Evolutionary conservation across 2,113 vertebrate species (phyloP), one percentile per base, ranked within the genome.

Genomic region (Platichthys stellatus): DNA sequence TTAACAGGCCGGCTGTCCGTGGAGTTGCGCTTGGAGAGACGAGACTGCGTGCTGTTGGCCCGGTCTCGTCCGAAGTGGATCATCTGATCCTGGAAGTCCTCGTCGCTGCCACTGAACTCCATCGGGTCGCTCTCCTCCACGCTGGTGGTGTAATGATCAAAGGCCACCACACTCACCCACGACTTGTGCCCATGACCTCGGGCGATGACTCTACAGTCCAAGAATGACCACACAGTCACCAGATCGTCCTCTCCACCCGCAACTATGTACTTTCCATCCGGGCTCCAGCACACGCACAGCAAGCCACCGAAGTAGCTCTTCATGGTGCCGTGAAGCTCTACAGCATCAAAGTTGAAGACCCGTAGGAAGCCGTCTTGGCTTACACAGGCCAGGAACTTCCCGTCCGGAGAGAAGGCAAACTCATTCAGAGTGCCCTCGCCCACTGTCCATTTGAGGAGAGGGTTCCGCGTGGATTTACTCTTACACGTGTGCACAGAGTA

Each of bases 301-400:
- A 99, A 93, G 85, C 98, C 98, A 63, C 98, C 98, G 76, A 99
- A 99, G 94, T 99, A 99, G 94, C 97, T 99, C 94, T 98, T 98
- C 98, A 99, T 99, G 82, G 97, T 97, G 89, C 98, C 98, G 7
- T 99, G 97, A 78, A 98, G 94, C 93, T 99, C 98, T 74, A 98
- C 97, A 0, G 97, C 96, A 60, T 99, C 98, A 69, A 99, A 99
- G 95, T 94, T 97, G 92, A 99, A 99, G 53, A 99, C 98, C 0
- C 97, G 95, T 69, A 99, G 95, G 90, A 99, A 99, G 78, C 98
- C 98, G 43, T 99, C 98, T 91, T 99, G 98, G 93, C 98, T 99
- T 59, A 96, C 98, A 3, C 97, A 98, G 0, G 97, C 98, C 68
- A 99, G 93, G 93, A 97, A 98, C 91, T 99, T 99, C 76, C 98